Evolutionary conservation across 2,888 invertebrate genomes (phyloP), one percentile per base, ranked within the genome.

Genomic region (Escarpia spicata): DNA sequence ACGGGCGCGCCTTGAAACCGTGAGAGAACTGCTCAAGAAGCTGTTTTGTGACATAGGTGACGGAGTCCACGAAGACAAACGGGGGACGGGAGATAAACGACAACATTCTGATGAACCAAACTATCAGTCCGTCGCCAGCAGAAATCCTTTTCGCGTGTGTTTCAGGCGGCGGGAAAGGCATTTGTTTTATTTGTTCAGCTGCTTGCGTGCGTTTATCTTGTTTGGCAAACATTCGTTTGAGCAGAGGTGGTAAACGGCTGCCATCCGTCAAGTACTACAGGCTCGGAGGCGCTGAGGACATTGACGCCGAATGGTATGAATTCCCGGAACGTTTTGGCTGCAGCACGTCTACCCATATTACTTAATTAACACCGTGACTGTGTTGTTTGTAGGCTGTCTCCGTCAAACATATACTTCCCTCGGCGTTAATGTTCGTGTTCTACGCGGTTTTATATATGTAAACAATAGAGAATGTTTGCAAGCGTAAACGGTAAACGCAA

Each of bases 181-280:
- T 75, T 75, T 75, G 75, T 26, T 75, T 75, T 75, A 75, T 75
- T 75, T 75, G 75, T 75, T 26, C 75, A 75, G 75, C 75, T 75
- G 75, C 19, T 75, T 26, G 75, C 19, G 75, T 4, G 3, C 4
- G n/a, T 75, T 75, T 75, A 75, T 26, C 75, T 75, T 75, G 75
- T 75, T 75, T 75, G 3, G 26, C 75, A n/a, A 75, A 26, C 75
- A 75, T 75, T 75, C 75, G 75, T n/a, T n/a, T 75, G 75, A 75
- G 75, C 75, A 26, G n/a, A 75, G 75, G 75, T 75, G 26, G 75
- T 75, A 75, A 75, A 26, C 75, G n/a, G 75, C 4, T 6, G 3
- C 75, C 75, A 75, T 75, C 19, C 75, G 3, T 75, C 75, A 75
- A 19, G 26, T 15, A 26, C 19, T 6, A 75, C 0, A 6, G 75